Percentiles rank a stretch among this genome's conserved stretches.
phyloP scores from a whole-genome alignment of 2,113 vertebrate species.

The Limnothrissa miodon region DNA sequence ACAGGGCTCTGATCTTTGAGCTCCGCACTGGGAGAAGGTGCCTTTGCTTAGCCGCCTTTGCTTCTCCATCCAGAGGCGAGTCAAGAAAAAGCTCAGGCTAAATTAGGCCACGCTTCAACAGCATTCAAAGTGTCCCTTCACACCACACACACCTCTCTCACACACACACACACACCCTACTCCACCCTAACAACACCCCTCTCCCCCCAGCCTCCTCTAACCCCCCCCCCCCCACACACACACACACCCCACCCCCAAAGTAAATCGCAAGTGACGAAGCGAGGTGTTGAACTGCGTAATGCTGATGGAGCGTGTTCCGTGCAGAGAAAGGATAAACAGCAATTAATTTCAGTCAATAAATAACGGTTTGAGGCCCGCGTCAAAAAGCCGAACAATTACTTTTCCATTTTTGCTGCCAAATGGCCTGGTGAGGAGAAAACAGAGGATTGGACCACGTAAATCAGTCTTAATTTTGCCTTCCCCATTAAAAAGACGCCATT shows the following conservation, averaged over 20 bases:
- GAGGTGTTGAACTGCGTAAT: slow-evolving; percentile 77
- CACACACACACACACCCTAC: background rate
- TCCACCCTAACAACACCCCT: slow-evolving; percentile 51
- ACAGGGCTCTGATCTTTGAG: no score
- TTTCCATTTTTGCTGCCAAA: slow-evolving; percentile 97
- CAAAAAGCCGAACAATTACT: slow-evolving; percentile 91
- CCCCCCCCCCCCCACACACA: no score
- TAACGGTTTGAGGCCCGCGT: slow-evolving; percentile 85
- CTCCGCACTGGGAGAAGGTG: background rate
- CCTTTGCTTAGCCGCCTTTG: background rate
- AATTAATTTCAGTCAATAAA: slow-evolving; percentile 94
- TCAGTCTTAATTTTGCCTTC: slow-evolving; percentile 99
- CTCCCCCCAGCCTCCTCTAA: slow-evolving; percentile 44
- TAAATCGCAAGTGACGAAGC: slow-evolving; percentile 81
- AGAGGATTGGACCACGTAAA: slow-evolving; percentile 96
- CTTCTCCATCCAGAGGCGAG: background rate
- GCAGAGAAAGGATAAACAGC: slow-evolving; percentile 89
- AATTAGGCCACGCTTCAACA: slow-evolving; percentile 85
- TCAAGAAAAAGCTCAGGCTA: slow-evolving; percentile 4
- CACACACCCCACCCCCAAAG: slow-evolving; percentile 58
- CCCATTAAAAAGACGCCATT: slow-evolving; percentile 99
- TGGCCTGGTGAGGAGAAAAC: slow-evolving; percentile 95
- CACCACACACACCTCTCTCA: slow-evolving; percentile 16
- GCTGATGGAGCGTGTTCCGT: slow-evolving; percentile 84
- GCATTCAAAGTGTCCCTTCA: slow-evolving; percentile 51